Evolutionary conservation across 1,140 invertebrate species (phyloP).

Genomic region (Zaprionus ornatus): DNA sequence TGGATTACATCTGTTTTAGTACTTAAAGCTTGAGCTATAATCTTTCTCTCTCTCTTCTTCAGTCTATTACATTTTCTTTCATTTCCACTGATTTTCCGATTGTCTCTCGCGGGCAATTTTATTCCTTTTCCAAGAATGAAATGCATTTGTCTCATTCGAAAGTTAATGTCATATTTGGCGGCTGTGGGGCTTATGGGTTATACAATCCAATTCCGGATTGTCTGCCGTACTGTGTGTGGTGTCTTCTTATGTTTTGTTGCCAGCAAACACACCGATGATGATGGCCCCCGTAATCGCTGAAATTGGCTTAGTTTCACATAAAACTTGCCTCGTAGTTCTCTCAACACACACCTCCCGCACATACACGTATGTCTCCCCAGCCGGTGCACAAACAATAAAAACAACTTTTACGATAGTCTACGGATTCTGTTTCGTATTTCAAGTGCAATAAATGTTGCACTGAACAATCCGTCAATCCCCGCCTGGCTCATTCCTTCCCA

Average conservation of each 20-base stretch:
- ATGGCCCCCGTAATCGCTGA: conserved; percentile 59
- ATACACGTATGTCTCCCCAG: conserved; percentile 19
- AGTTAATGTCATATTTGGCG: conserved; percentile 63
- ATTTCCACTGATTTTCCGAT: background rate
- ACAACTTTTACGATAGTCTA: conserved; percentile 68
- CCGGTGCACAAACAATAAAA: conserved; percentile 77
- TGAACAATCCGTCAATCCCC: conserved; percentile 64
- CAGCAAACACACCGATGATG: conserved; percentile 76
- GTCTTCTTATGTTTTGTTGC: conserved; percentile 72
- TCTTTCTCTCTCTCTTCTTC: background rate
- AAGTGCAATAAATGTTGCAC: conserved; percentile 75
- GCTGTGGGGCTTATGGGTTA: background rate
- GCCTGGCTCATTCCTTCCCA: background rate
- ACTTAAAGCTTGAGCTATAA: background rate
- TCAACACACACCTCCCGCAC: background rate
- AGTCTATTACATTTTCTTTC: background rate
- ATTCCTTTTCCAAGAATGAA: conserved; percentile 3
- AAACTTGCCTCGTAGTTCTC: conserved; percentile 35
- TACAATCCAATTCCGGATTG: background rate
- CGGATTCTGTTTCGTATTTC: conserved; percentile 53
- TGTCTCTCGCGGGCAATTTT: background rate
- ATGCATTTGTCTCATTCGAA: background rate
- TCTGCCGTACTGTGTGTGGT: conserved; percentile 13
- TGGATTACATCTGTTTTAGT: background rate
- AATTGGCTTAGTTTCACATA: conserved; percentile 75